Conservation (phyloP, 2,797 vertebrate species). For the Darevskia mixta region DNA sequence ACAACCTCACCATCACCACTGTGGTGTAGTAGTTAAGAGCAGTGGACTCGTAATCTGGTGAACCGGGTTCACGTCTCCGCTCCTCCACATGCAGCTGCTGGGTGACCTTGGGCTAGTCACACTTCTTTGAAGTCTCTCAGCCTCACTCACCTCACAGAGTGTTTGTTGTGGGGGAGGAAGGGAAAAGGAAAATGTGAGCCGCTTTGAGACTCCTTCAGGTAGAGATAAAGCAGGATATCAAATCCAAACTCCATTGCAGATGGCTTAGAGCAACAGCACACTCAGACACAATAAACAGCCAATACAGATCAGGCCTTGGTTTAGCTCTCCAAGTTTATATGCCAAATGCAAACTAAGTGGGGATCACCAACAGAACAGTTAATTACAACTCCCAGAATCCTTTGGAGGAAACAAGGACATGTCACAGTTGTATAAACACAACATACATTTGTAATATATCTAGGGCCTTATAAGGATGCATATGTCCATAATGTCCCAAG, state of each 20-base stretch:
- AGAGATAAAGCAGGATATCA: too few relatives aligned
- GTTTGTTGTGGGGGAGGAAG: too few relatives aligned
- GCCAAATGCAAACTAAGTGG: background rate
- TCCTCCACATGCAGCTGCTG: too few relatives aligned
- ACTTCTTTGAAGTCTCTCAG: too few relatives aligned
- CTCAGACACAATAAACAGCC: background rate
- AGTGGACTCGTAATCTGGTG: too few relatives aligned
- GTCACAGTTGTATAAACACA: background rate
- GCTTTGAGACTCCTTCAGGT: too few relatives aligned
- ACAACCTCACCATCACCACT: too few relatives aligned
- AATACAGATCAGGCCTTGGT: background rate
- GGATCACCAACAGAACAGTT: background rate
- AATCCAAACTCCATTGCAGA: background rate
- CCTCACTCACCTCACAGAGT: too few relatives aligned
- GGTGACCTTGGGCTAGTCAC: too few relatives aligned
- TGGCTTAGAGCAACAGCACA: background rate
- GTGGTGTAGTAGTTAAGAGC: too few relatives aligned
- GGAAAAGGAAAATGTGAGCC: too few relatives aligned
- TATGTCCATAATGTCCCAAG: background rate
- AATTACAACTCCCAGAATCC: background rate
- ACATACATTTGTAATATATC: background rate
- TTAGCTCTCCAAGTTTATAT: background rate
- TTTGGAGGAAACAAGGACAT: background rate
- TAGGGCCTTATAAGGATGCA: constrained; percentile 9
- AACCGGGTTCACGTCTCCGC: too few relatives aligned